Evolutionary conservation across 2,888 invertebrate genomes (phyloP), one percentile per base, ranked within the genome.

Genomic region (Cyclophora punctaria): DNA sequence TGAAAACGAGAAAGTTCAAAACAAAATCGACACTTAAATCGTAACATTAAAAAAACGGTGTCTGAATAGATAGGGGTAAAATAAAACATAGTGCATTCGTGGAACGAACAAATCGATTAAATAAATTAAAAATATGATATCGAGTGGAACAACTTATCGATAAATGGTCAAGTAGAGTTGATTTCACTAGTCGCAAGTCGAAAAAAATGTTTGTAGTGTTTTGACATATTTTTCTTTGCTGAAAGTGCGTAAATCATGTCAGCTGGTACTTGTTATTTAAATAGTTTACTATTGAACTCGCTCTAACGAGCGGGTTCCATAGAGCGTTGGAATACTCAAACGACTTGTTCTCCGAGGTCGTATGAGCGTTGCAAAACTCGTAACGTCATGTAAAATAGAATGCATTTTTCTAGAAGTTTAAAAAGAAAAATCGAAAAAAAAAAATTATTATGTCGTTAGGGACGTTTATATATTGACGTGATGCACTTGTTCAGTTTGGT

Each of bases 201-300:
- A 85, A 84, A 81, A 60, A 82, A 83, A 82, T 79, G 87, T 86
- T 85, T 74, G 88, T 89, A 89, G 89, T 88, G 89, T 89, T 89
- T 89, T 89, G 89, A 89, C 89, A 88, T 89, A 83, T 88, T 89
- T 89, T 89, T 89, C 89, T 88, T 89, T 89, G 89, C 89, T 89
- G 89, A 89, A 89, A 89, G 89, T 89, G 88, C 88, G 89, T 89
- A 81, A 88, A 86, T 89, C 89, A 86, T 89, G 89, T 85, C 88
- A 89, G 89, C 89, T 88, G 87, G 70, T 81, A 80, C 73, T 76
- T 74, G 79, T 77, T 75, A 69, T 75, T 79, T 75, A 66, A 74
- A 78, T 79, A 80, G 74, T 70, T 62, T 67, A 66, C 4, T 57
- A 64, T 62, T 56, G 60, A 62, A 61, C 55, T 57, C 50, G 59